Base-by-base conservation (phyloP, 2,888 invertebrate species). In the Hydraecia micacea region DNA sequence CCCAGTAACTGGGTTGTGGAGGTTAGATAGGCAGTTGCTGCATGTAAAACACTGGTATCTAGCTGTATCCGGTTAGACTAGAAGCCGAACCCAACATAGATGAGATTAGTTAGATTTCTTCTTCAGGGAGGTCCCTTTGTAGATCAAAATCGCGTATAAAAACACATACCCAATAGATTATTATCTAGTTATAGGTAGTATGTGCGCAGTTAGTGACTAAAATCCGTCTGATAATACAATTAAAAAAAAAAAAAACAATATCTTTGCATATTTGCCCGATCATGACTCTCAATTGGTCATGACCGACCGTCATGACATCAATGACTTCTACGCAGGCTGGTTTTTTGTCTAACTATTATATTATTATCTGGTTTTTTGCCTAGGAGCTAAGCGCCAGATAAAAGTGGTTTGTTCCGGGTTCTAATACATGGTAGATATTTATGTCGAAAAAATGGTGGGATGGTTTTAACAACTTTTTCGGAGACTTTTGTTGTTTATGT, bases 321-420 rank as follows among this genome's bases (percentile, higher is more conserved):
- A 32, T 81, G 75, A 75, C 2, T 28, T 18, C 52, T 25, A 55
- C n/a, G 18, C 46, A 67, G 52, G 49, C 73, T 49, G 66, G 60
- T 84, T 86, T 83, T 78, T 84, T 74, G 52, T 55, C 32, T 60
- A 58, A 63, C 69, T 42, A 71, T 71, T 69, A 77, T 52, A n/a
- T 9, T 65, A 79, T 46, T 46, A 63, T 73, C 66, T 72, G 18
- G 58, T 77, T 83, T 85, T 78, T 85, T 78, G 28, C 0, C 25
- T 49, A 67, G 18, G 6, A 67, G 52, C 28, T 77, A 70, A 73
- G 76, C 82, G 82, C 75, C 73, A 62, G 80, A 79, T 81, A 70
- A 66, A 70, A 70, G 62, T 62, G 68, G 60, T 39, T 58, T 66
- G 68, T 86, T 86, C 86, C 86, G 86, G 80, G 84, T 78, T 81